phyloP scores from a whole-genome alignment of 2,797 vertebrate genomes.

The Trichosurus vulpecula region DNA sequence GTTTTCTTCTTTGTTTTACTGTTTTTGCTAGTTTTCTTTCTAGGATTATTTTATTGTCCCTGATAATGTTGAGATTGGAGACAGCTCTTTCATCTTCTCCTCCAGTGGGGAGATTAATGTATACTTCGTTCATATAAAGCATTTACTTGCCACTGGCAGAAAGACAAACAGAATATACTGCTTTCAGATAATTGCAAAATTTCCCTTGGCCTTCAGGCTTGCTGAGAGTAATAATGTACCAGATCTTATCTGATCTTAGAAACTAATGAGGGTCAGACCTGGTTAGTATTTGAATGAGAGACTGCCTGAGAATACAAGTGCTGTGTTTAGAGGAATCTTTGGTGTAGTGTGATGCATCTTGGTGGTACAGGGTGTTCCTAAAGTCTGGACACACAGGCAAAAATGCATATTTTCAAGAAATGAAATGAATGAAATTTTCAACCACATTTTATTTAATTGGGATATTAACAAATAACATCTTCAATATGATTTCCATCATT shows the following conservation, averaged over 20 bases:
- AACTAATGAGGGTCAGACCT: not conserved
- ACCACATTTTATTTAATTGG: no score
- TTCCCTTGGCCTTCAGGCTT: not conserved
- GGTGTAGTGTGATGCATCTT: no score
- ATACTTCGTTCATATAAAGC: not conserved
- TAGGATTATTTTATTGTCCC: not conserved
- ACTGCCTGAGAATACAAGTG: not conserved
- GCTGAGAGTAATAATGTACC: not conserved
- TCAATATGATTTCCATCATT: no score
- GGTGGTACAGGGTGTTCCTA: no score
- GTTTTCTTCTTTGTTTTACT: not conserved
- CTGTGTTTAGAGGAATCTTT: not conserved
- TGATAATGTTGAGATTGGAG: not conserved
- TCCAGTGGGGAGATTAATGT: not conserved
- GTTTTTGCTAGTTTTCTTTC: not conserved
- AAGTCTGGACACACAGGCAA: no score
- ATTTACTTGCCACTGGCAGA: not conserved
- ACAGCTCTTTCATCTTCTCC: not conserved
- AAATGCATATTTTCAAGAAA: no score
- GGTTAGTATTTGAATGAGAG: not conserved
- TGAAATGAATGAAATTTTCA: no score
- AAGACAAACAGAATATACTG: not conserved
- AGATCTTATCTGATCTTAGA: not conserved
- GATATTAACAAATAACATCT: no score
- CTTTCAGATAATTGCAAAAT: not conserved